A percentile compares a stretch with the other conserved stretches of the same genome.
phyloP scores from a whole-genome alignment of 2,888 invertebrate species.

The Pollenia griseotomentosa region DNA sequence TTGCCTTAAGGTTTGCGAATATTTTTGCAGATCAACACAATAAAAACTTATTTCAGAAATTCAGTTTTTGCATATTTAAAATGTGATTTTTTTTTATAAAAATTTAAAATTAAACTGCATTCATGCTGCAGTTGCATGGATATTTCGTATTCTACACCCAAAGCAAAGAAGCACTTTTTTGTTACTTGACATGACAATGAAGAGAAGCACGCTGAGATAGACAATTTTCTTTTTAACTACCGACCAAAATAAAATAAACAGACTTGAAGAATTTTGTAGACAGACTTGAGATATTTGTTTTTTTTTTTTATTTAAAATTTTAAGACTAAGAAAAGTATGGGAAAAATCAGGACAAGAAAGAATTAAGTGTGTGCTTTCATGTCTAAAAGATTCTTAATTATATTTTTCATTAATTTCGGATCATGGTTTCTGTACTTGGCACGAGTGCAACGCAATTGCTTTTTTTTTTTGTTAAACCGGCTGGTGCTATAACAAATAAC shows the following conservation, averaged over 20 bases:
- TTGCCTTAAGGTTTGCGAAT: slow-evolving; percentile 2
- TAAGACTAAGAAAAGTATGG: background rate
- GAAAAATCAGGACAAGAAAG: too few relatives aligned
- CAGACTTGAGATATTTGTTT: background rate
- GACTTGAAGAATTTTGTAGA: slow-evolving; percentile 7
- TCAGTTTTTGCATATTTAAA: slow-evolving; percentile 17
- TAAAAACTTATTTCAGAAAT: slow-evolving; percentile 37
- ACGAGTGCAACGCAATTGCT: too few relatives aligned
- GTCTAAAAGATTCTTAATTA: too few relatives aligned
- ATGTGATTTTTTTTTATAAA: slow-evolving; percentile 27
- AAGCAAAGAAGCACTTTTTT: background rate
- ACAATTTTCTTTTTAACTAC: slow-evolving; percentile 9
- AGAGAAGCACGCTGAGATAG: slow-evolving; percentile 11
- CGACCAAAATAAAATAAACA: background rate
- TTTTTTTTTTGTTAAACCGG: too few relatives aligned
- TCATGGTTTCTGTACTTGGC: too few relatives aligned
- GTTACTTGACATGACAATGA: slow-evolving; percentile 7
- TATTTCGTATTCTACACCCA: background rate
- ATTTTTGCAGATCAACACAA: slow-evolving; percentile 18
- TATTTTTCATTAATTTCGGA: too few relatives aligned
- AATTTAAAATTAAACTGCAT: slow-evolving; percentile 27
- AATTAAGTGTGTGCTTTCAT: too few relatives aligned
- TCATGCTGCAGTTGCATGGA: slow-evolving; percentile 20
- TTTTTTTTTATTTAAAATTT: background rate
- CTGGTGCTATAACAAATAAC: too few relatives aligned